Conservation (phyloP, 2,113 vertebrate genomes). For the Eurystomus gularis region DNA sequence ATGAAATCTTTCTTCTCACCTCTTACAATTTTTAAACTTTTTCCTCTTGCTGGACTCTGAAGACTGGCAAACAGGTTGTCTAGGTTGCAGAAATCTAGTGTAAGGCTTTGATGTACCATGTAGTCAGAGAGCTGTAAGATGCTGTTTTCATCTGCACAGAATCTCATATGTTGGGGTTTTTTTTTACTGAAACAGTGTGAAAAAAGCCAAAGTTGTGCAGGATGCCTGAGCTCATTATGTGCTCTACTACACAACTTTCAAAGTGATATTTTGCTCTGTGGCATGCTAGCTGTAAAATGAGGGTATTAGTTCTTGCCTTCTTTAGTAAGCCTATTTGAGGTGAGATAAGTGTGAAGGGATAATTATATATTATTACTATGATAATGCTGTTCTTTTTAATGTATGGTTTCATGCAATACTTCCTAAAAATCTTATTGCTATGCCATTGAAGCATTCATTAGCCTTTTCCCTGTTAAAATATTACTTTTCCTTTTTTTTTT, state of each 20-base stretch:
- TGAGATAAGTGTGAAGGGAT: not conserved
- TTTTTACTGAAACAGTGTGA: not conserved
- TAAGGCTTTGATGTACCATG: not conserved
- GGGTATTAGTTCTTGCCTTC: not conserved
- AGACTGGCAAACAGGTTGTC: not conserved
- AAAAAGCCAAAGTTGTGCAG: not conserved
- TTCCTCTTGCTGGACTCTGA: not conserved
- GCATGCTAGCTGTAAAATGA: not conserved
- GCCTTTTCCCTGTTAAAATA: not conserved
- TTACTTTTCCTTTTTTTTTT: not conserved
- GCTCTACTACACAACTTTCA: not conserved
- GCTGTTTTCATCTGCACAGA: not conserved
- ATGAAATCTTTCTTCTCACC: not conserved
- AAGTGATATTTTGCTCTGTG: not conserved
- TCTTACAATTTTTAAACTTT: not conserved
- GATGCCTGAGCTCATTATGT: not conserved
- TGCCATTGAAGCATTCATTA: not conserved
- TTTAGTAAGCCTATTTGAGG: not conserved
- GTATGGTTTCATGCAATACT: not conserved
- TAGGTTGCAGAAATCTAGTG: not conserved
- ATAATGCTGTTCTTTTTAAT: conserved; percentile 8
- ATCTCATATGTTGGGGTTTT: not conserved
- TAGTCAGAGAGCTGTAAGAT: not conserved
- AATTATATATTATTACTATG: conserved; percentile 15
- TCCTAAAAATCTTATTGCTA: not conserved